Evolutionary conservation across 1,140 invertebrate genomes (phyloP).

Genomic region (Neocloeon triangulifer): DNA sequence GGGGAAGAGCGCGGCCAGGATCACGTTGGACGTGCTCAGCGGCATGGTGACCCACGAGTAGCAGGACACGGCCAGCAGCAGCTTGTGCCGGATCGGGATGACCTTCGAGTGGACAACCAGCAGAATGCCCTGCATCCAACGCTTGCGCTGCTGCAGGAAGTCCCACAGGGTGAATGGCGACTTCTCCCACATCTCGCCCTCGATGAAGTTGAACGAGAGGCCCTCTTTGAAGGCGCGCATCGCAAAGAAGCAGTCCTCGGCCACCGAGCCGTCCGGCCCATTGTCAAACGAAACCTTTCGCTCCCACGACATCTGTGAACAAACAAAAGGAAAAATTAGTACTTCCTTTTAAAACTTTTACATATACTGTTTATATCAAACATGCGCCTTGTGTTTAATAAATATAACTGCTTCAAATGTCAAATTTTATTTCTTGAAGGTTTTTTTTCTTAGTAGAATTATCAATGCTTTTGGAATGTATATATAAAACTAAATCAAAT

Average conservation of each 20-base stretch:
- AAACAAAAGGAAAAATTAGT: no score
- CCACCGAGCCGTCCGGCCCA: slow-evolving; percentile 85
- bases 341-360: no score
- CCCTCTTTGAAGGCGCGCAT: slow-evolving; percentile 75
- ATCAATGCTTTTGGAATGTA: no score
- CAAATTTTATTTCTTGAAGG: no score
- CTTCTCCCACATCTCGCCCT: slow-evolving; percentile 96
- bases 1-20: slow-evolving; percentile 63
- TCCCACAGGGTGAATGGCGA: slow-evolving; percentile 88
- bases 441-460: no score
- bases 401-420: no score
- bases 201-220: slow-evolving; percentile 77
- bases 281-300: slow-evolving; percentile 84
- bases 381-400: no score
- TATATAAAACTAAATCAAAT: no score
- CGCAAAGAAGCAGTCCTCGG: slow-evolving; percentile 91
- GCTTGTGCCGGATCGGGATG: slow-evolving; percentile 61
- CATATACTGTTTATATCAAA: no score
- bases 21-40: slow-evolving; percentile 67
- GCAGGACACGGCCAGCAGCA: slow-evolving; percentile 69
- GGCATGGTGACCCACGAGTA: slow-evolving; percentile 94
- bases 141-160: slow-evolving; percentile 84
- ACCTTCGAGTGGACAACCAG: slow-evolving; percentile 76
- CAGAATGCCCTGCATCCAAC: slow-evolving; percentile 91
- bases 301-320: slow-evolving; percentile 62